Evolutionary conservation across 2,888 invertebrate species (phyloP).

Genomic region (Amaurobius ferox): DNA sequence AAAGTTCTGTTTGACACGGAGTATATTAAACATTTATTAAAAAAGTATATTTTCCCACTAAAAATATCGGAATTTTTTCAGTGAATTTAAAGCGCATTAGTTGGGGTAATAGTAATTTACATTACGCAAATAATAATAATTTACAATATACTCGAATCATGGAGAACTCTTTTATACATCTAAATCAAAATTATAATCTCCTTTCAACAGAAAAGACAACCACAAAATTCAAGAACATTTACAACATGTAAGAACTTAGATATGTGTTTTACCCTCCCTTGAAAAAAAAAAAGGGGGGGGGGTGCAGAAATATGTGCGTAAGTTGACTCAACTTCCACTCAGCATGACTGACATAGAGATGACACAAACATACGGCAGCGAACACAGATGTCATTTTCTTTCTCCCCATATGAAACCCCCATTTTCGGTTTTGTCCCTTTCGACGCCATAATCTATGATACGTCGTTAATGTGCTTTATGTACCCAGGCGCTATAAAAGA

Average conservation of each 20-base stretch:
- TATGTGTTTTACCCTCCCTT: conserved; percentile 34
- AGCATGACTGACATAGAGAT: conserved; percentile 61
- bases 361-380: conserved; percentile 53
- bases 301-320: conserved; percentile 17
- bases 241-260: conserved; percentile 19
- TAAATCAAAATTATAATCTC: no score
- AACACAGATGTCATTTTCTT: conserved; percentile 62
- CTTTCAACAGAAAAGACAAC: not conserved
- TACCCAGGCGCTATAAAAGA: conserved; percentile 61
- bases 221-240: not conserved
- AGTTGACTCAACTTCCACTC: conserved; percentile 48
- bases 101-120: no score
- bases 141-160: no score
- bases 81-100: no score
- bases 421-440: conserved; percentile 68
- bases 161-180: no score
- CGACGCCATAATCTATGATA: conserved; percentile 68
- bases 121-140: no score
- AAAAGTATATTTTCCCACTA: no score
- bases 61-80: no score
- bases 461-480: conserved; percentile 71
- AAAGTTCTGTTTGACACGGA: no score
- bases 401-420: conserved; percentile 59
- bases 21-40: no score
- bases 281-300: conserved; percentile 28